Evolutionary conservation across 37 sponge, comb jelly and placozoan genomes (phyloP).

Genomic region (Theonella swinhoei): DNA sequence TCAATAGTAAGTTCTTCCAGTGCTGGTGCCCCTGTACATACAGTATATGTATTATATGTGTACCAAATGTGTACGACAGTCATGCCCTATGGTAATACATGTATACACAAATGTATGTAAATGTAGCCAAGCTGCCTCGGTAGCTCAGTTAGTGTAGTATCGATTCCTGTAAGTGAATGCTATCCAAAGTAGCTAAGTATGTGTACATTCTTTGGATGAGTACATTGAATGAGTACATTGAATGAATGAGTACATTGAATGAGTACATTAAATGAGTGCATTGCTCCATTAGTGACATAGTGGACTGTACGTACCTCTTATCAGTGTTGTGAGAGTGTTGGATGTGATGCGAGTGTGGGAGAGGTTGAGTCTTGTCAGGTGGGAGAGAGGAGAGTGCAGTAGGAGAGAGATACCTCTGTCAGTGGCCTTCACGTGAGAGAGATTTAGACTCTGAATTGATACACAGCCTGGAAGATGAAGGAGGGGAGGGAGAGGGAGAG

Average conservation of each 20-base stretch:
- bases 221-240: not conserved
- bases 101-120: not conserved
- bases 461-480: constrained; percentile 28
- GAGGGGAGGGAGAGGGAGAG: not conserved
- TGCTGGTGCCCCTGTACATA: constrained; percentile 31
- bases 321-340: constrained; percentile 7
- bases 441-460: constrained; percentile 21
- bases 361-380: constrained; percentile 52
- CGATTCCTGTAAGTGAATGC: too few relatives aligned
- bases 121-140: not conserved
- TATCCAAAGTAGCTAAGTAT: too few relatives aligned
- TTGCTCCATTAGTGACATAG: not conserved
- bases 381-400: constrained; percentile 25
- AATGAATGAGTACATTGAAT: too few relatives aligned
- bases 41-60: not conserved
- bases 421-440: constrained; percentile 48
- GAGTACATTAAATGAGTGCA: not conserved
- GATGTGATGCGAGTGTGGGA: constrained; percentile 50
- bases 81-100: not conserved
- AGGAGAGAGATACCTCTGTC: constrained; percentile 46
- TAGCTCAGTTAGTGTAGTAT: too few relatives aligned
- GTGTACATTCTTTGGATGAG: too few relatives aligned
- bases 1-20: constrained; percentile 49
- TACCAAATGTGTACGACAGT: too few relatives aligned
- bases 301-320: constrained; percentile 4